Base-by-base conservation (phyloP, 2,888 invertebrate species). In the Amiota mariae region DNA sequence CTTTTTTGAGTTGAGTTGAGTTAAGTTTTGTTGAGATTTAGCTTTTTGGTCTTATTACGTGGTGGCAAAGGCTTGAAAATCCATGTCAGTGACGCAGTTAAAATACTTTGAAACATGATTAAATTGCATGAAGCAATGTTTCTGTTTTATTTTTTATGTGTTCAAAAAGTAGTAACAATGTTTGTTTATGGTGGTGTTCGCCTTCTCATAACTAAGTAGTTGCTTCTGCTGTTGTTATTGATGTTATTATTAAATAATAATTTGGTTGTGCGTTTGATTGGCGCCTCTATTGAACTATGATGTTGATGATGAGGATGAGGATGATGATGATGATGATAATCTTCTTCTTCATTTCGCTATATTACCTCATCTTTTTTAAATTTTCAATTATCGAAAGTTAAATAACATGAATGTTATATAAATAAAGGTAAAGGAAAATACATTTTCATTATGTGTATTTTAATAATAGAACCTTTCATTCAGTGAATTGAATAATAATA, bases 81-180 rank as follows among this genome's bases (percentile, higher is more conserved):
- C 78, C 79, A 79, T 83, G 83, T 83, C 86, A 86, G 82, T 81
- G 84, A 81, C 84, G 85, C 86, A 83, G 79, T 86, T 77, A 82
- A 81, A 80, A 72, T 72, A 24, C 46, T 66, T 48, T 66, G 73
- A 76, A 71, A 63, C 51, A 68, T 68, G 67, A 68, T 68, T 68
- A 51, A 68, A 68, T 68, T 68, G 36, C 15, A 54, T 54, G 67
- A 24, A 63, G 54, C 54, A 54, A 68, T 24, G 67, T 51, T 68
- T 11, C 36, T 18, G 63, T 13, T 59, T 59, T 15, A 18, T 59
- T 59, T 59, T 20, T 59, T 18, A 59, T 18, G n/a, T 10, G 11
- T 8, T 10, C 36, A 36, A 36, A 15, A 59, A 59, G 59, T 15
- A 59, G 15, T 59, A 20, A 20, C 13, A 13, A 20, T 20, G 15